Evolutionary conservation across 1,140 invertebrate genomes (phyloP).

Genomic region (Sitodiplosis mosellana): DNA sequence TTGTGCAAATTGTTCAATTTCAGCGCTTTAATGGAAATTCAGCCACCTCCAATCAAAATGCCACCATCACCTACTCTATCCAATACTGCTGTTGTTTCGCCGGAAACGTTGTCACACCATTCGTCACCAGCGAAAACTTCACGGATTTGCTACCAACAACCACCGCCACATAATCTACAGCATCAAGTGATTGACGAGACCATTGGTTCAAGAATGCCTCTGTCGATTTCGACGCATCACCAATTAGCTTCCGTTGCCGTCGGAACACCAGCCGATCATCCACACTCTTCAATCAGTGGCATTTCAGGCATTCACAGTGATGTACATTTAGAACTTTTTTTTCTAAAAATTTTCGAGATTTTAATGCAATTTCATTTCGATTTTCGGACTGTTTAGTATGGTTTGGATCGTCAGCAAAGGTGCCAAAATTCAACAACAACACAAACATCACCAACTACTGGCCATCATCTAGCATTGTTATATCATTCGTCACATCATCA

Average conservation of each 20-base stretch:
- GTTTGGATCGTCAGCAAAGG: neutral
- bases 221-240: slow-evolving; percentile 7
- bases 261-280: neutral
- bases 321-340: too few relatives aligned
- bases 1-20: neutral
- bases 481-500: slow-evolving; percentile 12
- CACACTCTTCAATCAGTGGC: neutral
- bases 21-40: slow-evolving; percentile 4
- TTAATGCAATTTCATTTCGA: too few relatives aligned
- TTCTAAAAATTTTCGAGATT: too few relatives aligned
- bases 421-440: neutral
- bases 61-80: slow-evolving; percentile 50
- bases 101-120: slow-evolving; percentile 44
- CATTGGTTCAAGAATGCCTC: slow-evolving; percentile 14
- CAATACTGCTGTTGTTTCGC: slow-evolving; percentile 50
- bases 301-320: neutral
- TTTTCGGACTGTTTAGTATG: too few relatives aligned
- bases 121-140: slow-evolving; percentile 26
- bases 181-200: slow-evolving; percentile 22
- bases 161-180: slow-evolving; percentile 19
- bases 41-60: slow-evolving; percentile 9
- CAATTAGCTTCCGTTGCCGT: slow-evolving; percentile 11
- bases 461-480: slow-evolving; percentile 18
- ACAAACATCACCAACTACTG: slow-evolving; percentile 9
- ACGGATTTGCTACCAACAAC: slow-evolving; percentile 10